Evolutionary conservation across 2,113 vertebrate species (phyloP).

Genomic region (Chaetodon auriga): DNA sequence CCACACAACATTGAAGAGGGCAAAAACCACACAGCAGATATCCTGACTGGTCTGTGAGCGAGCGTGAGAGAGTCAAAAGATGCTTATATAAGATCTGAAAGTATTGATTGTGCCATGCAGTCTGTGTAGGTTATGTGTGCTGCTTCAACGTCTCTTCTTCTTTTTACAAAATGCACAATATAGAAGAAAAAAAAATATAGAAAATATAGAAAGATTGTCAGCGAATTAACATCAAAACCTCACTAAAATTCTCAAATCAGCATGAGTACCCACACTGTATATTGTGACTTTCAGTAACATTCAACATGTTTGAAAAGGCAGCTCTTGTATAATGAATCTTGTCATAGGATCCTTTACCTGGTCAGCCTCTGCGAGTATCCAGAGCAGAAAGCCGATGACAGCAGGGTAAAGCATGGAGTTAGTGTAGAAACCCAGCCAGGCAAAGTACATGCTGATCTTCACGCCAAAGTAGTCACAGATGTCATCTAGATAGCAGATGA

Average conservation of each 20-base stretch:
- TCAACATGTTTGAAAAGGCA: background rate
- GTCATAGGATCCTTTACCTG: conserved; percentile 83
- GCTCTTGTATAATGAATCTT: background rate
- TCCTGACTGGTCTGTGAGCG: conserved; percentile 93
- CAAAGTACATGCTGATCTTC: conserved; percentile 98
- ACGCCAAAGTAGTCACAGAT: conserved; percentile 98
- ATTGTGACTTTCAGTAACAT: background rate
- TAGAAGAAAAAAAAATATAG: background rate
- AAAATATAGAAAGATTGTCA: background rate
- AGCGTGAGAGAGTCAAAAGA: conserved; percentile 12
- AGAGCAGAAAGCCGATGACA: conserved; percentile 93
- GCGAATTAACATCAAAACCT: background rate
- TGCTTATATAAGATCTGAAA: background rate
- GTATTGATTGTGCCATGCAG: background rate
- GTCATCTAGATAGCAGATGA: conserved; percentile 85
- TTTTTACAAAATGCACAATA: background rate
- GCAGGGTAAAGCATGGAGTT: conserved; percentile 97
- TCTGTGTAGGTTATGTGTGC: background rate
- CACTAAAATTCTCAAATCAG: background rate
- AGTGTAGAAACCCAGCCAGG: conserved; percentile 98
- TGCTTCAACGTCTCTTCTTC: background rate
- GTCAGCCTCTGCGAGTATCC: conserved; percentile 94
- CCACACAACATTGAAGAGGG: conserved; percentile 97
- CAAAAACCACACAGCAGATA: conserved; percentile 96
- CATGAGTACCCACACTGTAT: too few species aligned